Evolutionary conservation across 2,797 vertebrate genomes (phyloP).

Genomic region (Bovichtus variegatus): DNA sequence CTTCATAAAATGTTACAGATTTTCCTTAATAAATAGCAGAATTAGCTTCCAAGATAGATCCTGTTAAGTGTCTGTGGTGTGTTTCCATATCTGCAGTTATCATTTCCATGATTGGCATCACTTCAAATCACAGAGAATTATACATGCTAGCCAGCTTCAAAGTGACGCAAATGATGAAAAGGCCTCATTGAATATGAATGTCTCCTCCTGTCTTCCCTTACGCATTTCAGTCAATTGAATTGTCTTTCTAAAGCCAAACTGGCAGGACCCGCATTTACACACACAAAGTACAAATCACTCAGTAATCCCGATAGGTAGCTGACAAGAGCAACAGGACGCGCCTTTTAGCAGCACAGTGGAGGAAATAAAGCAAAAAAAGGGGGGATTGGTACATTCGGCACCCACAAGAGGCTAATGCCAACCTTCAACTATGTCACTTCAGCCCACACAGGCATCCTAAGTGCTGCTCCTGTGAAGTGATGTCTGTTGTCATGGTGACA

Average conservation of each 20-base stretch:
- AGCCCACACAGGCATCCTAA: conserved; percentile 84
- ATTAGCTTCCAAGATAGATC: conserved; percentile 27
- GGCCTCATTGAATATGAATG: conserved; percentile 73
- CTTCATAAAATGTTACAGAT: conserved; percentile 12
- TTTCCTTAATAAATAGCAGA: conserved; percentile 43
- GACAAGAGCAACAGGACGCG: conserved; percentile 44
- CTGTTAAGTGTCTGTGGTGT: conserved; percentile 34
- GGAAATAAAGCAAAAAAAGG: conserved; percentile 42
- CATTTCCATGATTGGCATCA: conserved; percentile 67
- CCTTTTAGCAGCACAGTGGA: conserved; percentile 38
- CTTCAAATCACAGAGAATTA: conserved; percentile 80
- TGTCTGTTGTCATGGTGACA: conserved; percentile 89
- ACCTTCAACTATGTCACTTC: conserved; percentile 77
- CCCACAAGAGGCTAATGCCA: conserved; percentile 77
- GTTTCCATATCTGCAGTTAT: conserved; percentile 58
- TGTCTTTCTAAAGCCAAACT: conserved; percentile 76
- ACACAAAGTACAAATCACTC: conserved; percentile 69
- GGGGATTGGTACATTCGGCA: conserved; percentile 62
- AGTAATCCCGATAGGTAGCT: conserved; percentile 53
- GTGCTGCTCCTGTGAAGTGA: conserved; percentile 83
- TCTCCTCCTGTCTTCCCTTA: conserved; percentile 53
- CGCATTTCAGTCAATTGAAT: conserved; percentile 60
- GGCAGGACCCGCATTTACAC: conserved; percentile 72
- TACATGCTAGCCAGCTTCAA: conserved; percentile 77
- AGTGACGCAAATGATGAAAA: conserved; percentile 75